Evolutionary conservation across 2,888 invertebrate species (phyloP), one percentile per base, ranked within the genome.

Genomic region (Ypsolopha scabrella): DNA sequence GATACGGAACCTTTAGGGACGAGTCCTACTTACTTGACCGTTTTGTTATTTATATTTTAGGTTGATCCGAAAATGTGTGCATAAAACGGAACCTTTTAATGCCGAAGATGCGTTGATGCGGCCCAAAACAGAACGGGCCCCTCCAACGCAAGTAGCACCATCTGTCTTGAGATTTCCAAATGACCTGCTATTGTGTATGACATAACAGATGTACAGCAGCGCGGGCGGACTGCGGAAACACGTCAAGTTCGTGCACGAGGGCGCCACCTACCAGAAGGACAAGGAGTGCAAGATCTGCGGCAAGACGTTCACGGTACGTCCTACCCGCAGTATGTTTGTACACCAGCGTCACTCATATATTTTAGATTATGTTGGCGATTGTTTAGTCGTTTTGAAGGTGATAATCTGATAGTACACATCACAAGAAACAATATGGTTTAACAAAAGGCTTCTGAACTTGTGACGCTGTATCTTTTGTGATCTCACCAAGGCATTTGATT

Each of bases 201-300:
- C n/a, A 38, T 10, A 6, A 43, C 45, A 53, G 53, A 51, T 48
- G 44, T 51, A 48, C 41, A 49, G 51, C 45, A 35, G 39, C 1
- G 33, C 44, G 13, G 41, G 51, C 37, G 43, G 51, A 6, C 48
- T 53, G 13, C 50, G 48, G 14, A 53, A 44, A 8, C 53, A 53
- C 41, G 13, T 51, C 6, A 34, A 35, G 37, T 39, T 48, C 13
- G 44, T 44, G 6, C 53, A 53, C 51, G 53, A 53, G 51, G 51
- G 51, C 10, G 44, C 13, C 8, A n/a, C 9, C 9, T 37, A 33
- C 24, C 11, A 38, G 33, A 53, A 45, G 35, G 48, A 53, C 24
- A 44, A 49, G 35, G 13, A 24, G 8, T 53, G 53, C 43, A 46
- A 39, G 6, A 34, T 53, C 1, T 53, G 53, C 41, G 48, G 39